A percentile compares a stretch with the other conserved stretches of the same genome.
Conservation (phyloP, 1,140 invertebrate genomes). For the Scaptomyza hsui region DNA sequence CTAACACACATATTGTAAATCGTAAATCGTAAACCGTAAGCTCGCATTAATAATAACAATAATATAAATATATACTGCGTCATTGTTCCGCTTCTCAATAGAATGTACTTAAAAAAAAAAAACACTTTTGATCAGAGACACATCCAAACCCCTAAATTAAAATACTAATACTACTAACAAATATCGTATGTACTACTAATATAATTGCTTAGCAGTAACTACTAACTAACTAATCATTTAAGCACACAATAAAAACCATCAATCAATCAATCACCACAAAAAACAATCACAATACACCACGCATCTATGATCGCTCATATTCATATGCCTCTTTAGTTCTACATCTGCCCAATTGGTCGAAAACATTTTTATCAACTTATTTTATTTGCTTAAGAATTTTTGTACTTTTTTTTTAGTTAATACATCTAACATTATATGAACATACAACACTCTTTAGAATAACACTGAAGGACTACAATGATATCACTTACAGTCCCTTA, state of each 20-base stretch:
- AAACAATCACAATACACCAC: conserved; percentile 13
- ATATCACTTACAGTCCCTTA: no score
- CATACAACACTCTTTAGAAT: neutral
- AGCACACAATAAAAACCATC: conserved; percentile 5
- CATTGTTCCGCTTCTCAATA: conserved; percentile 41
- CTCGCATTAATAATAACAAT: conserved; percentile 12
- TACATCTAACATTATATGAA: conserved; percentile 3
- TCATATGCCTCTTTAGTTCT: conserved; percentile 32
- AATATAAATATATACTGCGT: conserved; percentile 5
- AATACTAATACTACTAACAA: conserved; percentile 1
- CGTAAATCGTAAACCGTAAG: conserved; percentile 28
- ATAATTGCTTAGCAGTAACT: conserved; percentile 32
- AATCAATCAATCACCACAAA: neutral
- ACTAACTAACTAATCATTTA: conserved; percentile 8
- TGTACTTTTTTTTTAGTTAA: neutral
- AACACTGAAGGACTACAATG: no score
- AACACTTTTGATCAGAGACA: neutral
- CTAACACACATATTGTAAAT: conserved; percentile 13
- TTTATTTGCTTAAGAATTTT: conserved; percentile 23
- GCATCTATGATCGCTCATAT: conserved; percentile 36
- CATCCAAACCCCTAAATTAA: neutral
- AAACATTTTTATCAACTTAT: conserved; percentile 11
- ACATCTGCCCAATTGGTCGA: conserved; percentile 31
- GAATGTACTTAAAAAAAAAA: conserved; percentile 1
- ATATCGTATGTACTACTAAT: conserved; percentile 19